Conservation (phyloP, 2,797 vertebrate genomes). For the Sarcophilus harrisii region DNA sequence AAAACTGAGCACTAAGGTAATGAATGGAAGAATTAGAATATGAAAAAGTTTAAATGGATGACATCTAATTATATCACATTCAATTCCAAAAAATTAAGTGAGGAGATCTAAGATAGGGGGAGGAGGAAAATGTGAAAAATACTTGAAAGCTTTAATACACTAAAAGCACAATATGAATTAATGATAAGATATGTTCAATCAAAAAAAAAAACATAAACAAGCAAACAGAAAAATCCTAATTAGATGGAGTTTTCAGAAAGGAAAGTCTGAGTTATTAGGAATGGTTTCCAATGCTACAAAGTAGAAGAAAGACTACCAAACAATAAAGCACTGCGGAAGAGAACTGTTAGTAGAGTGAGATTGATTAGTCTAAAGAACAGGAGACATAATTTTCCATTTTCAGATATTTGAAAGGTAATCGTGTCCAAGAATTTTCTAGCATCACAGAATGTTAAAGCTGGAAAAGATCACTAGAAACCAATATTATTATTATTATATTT, state of each 20-base stretch:
- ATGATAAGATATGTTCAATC: background rate
- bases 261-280: background rate
- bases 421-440: background rate
- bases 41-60: background rate
- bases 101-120: background rate
- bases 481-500: too few species aligned
- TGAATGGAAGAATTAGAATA: background rate
- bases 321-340: too few species aligned
- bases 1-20: background rate
- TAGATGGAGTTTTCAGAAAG: background rate
- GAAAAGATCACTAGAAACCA: background rate
- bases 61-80: background rate
- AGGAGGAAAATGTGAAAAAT: background rate
- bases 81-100: background rate
- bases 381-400: background rate
- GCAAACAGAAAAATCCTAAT: background rate
- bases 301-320: background rate
- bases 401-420: background rate
- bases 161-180: background rate
- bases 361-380: background rate
- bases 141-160: background rate
- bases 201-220: background rate
- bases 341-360: background rate
- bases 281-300: background rate
- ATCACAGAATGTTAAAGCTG: background rate